Conservation (phyloP, 2,888 invertebrate species). For the Spodoptera littoralis region DNA sequence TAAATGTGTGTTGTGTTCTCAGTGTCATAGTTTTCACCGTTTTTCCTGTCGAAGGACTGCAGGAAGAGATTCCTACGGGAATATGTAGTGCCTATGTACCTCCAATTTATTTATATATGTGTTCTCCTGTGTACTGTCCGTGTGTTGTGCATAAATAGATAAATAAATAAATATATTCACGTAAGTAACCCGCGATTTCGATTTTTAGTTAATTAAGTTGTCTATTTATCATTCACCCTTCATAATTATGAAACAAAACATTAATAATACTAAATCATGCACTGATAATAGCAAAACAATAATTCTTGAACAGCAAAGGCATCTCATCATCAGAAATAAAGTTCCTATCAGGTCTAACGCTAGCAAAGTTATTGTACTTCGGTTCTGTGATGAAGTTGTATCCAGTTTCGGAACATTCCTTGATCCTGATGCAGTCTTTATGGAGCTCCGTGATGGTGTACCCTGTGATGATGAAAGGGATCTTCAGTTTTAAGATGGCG, state of each 20-base stretch:
- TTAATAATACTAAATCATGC: slow-evolving; percentile 54
- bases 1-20: too few species aligned
- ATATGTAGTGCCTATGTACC: too few species aligned
- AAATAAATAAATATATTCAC: too few species aligned
- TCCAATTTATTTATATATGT: too few species aligned
- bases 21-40: too few species aligned
- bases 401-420: slow-evolving; percentile 82
- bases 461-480: slow-evolving; percentile 90
- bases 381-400: slow-evolving; percentile 87
- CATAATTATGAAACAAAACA: background rate
- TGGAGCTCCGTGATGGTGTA: slow-evolving; percentile 91
- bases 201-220: too few species aligned
- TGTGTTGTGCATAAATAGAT: too few species aligned
- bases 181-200: too few species aligned
- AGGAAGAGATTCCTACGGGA: too few species aligned
- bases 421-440: slow-evolving; percentile 89
- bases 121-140: too few species aligned
- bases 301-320: slow-evolving; percentile 92
- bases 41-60: too few species aligned
- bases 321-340: slow-evolving; percentile 92
- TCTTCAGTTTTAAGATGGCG: slow-evolving; percentile 85
- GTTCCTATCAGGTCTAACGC: slow-evolving; percentile 92
- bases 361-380: slow-evolving; percentile 90
- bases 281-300: slow-evolving; percentile 88
- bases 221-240: too few species aligned